phyloP scores from a whole-genome alignment of 2,113 vertebrate species.

The Microcebus tavaratra region DNA sequence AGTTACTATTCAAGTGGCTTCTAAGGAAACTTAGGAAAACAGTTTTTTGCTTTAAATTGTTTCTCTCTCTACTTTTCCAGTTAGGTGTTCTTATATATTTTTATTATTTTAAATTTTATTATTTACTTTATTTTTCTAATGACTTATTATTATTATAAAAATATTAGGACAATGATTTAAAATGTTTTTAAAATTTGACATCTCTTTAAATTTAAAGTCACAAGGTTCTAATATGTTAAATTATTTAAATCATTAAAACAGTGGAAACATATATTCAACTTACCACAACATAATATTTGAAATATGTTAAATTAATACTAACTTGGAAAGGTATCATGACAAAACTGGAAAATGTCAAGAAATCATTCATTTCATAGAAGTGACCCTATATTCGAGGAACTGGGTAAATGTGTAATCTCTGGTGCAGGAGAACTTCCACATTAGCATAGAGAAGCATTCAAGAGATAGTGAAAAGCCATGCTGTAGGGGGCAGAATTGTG shows the following conservation, averaged over 20 bases:
- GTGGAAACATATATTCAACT: background rate
- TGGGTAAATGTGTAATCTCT: background rate
- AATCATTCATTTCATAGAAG: background rate
- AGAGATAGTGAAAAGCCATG: background rate
- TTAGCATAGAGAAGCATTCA: background rate
- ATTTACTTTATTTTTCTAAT: constrained; percentile 15
- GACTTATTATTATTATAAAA: background rate
- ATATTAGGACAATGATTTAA: background rate
- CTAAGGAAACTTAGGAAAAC: background rate
- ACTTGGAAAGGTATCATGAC: background rate
- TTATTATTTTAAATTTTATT: background rate
- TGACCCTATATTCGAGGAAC: background rate
- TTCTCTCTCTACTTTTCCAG: background rate
- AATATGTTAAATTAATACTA: background rate
- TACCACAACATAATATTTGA: background rate
- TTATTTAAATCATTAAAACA: constrained; percentile 23
- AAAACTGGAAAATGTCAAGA: constrained; percentile 41
- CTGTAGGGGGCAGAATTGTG: background rate
- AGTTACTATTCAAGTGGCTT: background rate
- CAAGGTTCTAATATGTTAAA: constrained; percentile 11
- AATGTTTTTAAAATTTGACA: background rate
- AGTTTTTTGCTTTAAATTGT: background rate
- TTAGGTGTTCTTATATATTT: background rate
- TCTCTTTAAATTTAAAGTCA: constrained; percentile 37
- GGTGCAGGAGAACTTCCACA: background rate